Base-by-base conservation (phyloP, 2,888 invertebrate species). In the Drosophila paranaensis region DNA sequence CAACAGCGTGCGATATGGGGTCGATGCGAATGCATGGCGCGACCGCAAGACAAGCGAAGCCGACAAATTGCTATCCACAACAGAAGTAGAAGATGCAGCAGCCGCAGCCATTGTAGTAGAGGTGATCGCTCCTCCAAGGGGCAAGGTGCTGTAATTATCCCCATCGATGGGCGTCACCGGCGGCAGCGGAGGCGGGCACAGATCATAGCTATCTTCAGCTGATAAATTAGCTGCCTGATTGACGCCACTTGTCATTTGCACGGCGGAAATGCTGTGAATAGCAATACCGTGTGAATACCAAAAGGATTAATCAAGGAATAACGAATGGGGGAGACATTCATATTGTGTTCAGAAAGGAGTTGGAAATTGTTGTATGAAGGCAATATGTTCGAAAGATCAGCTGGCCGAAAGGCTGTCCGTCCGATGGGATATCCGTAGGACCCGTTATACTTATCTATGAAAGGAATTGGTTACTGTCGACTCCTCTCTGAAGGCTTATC, bases 1-100 rank as follows among this genome's bases (percentile, higher is more conserved):
- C 66, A 79, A 48, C 27, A 54, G 54, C 2, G 37, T 74, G 0
- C 37, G 74, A 65, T 69, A 79, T 2, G 80, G 80, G 6, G 79
- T 77, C 16, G 74, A 74, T 0, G 74, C 45, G 2, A 14, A 27
- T 6, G 30, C 45, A 13, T 55, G 48, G 33, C 74, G 77, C 8
- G 58, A 25, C 0, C 70, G 70, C 13, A 37, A 45, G 2, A n/a
- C 9, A 14, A 43, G 33, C 10, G 67, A 30, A 11, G 60, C 33
- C 8, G 53, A 40, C n/a, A 9, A 3, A 45, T 42, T 64, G 3
- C 16, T 6, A 2, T 70, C 63, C 3, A 33, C 43, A 16, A 14
- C 13, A 9, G 14, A 27, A 27, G 40, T 6, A n/a, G 62, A 11
- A 20, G 62, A 20, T 1, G 20, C 35, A 13, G 40, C 42, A 35